These are phyloP conservation scores for Apamea anceps DNA, from an alignment of 2,888 invertebrate genomes.

Conservation along the genomic window DNA sequence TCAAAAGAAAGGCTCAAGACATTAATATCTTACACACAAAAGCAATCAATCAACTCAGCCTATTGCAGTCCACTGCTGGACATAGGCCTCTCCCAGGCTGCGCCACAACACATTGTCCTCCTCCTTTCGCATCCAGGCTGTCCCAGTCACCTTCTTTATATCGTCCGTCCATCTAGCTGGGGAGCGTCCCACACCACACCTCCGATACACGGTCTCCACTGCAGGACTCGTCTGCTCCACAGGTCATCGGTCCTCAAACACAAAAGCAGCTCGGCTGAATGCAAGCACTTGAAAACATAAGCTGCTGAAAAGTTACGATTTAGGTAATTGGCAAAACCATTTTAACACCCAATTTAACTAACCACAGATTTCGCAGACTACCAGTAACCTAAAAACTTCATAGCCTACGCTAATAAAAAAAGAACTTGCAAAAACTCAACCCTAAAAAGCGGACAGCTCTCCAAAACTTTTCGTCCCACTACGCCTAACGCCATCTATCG, in stretches of 20 bases:
- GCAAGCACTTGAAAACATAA: neutral
- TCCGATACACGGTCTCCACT: no score
- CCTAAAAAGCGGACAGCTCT: slow-evolving; percentile 22
- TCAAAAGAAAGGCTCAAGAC: neutral
- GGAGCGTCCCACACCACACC: no score
- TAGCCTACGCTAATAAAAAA: neutral
- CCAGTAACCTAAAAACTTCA: neutral
- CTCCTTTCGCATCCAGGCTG: no score
- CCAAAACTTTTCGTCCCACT: slow-evolving; percentile 41
- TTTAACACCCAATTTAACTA: neutral
- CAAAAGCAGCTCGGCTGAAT: neutral
- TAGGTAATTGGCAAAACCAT: neutral
- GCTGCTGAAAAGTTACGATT: neutral
- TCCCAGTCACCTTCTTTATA: no score
- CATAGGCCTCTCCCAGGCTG: no score
- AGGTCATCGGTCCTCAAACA: no score
- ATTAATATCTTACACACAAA: neutral
- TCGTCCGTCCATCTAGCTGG: no score
- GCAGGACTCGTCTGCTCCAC: no score
- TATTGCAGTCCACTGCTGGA: no score
- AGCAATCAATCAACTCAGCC: no score
- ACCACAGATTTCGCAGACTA: neutral
- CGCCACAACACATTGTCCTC: no score
- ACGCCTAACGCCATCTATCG: slow-evolving; percentile 78
- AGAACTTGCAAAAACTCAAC: slow-evolving; percentile 19